Evolutionary conservation across 2,797 vertebrate species (phyloP), one percentile per base, ranked within the genome.

Genomic region (Petrocephalus schoutedeni): DNA sequence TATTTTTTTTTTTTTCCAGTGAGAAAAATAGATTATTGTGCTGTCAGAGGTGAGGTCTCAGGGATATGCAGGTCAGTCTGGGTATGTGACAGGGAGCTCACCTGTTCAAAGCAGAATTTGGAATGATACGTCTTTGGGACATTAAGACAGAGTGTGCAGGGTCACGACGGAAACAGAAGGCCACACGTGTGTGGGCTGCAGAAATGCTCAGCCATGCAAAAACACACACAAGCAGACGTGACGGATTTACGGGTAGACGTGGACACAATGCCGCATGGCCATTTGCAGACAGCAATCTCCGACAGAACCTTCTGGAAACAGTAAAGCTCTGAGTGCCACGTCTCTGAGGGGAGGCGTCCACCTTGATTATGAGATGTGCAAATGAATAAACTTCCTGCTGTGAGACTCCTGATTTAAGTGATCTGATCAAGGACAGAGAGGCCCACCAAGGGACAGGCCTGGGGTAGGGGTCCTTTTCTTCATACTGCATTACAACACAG

Each of bases 31-130:
- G 71, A 80, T 45, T 56, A 6, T 74, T 82, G 16, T 21, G 56
- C 74, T 82, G 4, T 45, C 71, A 21, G 36, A 32, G 1, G 12
- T 10, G 6, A 12, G 12, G 32, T 49, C 57, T n/a, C 85, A 4
- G 8, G 67, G 74, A 41, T n/a, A 36, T 9, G 56, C 45, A 49
- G 82, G 82, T 88, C 87, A 51, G 59, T 23, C 36, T 85, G 32
- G 87, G 51, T 32, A 14, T 32, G 28, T 67, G 54, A 88, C 21
- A 56, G 61, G 61, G 19, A 74, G 57, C 82, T 14, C 87, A 58
- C 83, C 87, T 85, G 80, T 67, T 54, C 2, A 57, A 51, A 85
- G 23, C 59, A 88, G 51, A 85, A 36, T 51, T 88, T 64, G 12
- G 1, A 3, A 14, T 85, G 82, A 88, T 88, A 10, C 4, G 67